Evolutionary conservation across 1,140 invertebrate species (phyloP), one percentile per base, ranked within the genome.

Genomic region (Lasaia peninsularis): DNA sequence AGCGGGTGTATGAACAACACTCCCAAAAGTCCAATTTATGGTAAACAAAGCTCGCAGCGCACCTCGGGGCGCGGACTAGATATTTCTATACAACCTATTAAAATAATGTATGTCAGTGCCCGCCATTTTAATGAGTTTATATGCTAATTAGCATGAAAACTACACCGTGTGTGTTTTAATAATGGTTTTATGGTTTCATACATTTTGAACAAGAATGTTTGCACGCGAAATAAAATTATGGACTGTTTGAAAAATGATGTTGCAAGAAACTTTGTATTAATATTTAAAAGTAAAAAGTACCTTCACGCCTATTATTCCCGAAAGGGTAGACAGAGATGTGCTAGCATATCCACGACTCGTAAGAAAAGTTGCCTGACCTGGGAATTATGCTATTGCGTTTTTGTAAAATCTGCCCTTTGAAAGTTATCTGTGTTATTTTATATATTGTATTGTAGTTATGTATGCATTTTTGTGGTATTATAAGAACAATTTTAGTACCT

Each of bases 11-110:
- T 48, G 18, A 44, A 16, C 9, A 48, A 48, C 18, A 40, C 35
- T 18, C 40, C 40, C 18, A 48, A 11, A 48, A 48, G 40, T 10
- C 18, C 40, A 48, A 48, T 48, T 48, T 48, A 14, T 48, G 10
- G 20, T 52, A 58, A 58, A 48, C 14, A 52, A 58, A 14, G 34
- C 9, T 28, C 12, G 34, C 35, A 44, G 59, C 63, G 44, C 63
- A 63, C 69, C 56, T 61, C 65, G 62, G 67, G 73, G 68, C 60
- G 69, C 68, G 63, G 62, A 52, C 66, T 55, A 64, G 57, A 65
- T 69, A 67, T 75, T 78, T 81, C 76, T 71, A 75, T 72, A 69
- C 60, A 63, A 76, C 69, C 73, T 75, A 75, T 78, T 75, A 72
- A 74, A 52, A 60, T 84, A 72, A 78, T 84, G 81, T 81, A 78